Evolutionary conservation across 2,797 vertebrate genomes (phyloP).

Genomic region (Cossypha polioptera): DNA sequence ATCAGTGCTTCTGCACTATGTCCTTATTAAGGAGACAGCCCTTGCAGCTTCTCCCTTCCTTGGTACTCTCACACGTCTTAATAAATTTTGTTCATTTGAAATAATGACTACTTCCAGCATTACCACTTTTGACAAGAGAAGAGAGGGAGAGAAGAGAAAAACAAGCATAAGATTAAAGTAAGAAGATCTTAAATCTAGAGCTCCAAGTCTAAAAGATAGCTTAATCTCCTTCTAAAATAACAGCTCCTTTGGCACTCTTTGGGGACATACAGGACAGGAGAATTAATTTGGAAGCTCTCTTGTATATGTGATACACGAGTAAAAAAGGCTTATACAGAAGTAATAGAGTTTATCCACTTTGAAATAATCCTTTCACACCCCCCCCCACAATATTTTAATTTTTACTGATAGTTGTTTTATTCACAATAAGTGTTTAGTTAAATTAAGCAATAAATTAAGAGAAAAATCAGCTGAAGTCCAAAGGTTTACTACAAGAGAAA

Average conservation of each 20-base stretch:
- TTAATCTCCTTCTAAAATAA: neutral
- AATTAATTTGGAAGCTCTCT: neutral
- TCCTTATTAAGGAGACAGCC: neutral
- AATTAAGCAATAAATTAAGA: neutral
- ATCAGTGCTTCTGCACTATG: neutral
- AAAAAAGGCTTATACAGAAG: neutral
- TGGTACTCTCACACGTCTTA: neutral
- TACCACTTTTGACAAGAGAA: neutral
- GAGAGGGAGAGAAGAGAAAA: neutral
- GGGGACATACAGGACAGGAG: neutral
- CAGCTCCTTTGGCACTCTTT: neutral
- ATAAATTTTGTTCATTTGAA: neutral
- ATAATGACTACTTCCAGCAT: neutral
- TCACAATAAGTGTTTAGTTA: neutral
- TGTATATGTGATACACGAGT: neutral
- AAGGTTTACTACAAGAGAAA: neutral
- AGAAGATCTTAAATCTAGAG: neutral
- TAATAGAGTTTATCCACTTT: neutral
- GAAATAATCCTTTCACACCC: neutral
- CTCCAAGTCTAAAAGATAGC: neutral
- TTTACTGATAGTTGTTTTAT: neutral
- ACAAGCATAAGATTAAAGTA: neutral
- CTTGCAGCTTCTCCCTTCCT: neutral
- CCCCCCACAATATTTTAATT: neutral
- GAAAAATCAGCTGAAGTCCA: neutral